phyloP scores from a whole-genome alignment of 1,140 invertebrate species.

The Microplitis demolitor region DNA sequence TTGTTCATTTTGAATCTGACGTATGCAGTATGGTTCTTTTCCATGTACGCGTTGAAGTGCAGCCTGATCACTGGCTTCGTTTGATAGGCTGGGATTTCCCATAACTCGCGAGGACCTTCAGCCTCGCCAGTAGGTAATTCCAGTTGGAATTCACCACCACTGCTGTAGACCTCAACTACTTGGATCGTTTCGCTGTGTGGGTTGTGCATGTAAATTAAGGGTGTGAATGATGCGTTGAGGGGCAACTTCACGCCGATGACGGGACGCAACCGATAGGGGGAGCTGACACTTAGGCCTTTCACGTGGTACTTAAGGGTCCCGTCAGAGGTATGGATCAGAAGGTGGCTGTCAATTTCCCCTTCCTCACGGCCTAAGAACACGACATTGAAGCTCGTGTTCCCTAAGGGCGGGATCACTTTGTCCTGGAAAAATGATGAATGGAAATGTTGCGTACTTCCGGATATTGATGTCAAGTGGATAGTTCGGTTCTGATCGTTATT shows the following conservation, averaged over 20 bases:
- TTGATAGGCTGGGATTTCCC: slow-evolving; percentile 90
- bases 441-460: slow-evolving; percentile 85
- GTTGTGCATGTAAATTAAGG: slow-evolving; percentile 92
- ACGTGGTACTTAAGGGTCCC: slow-evolving; percentile 86
- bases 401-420: slow-evolving; percentile 86
- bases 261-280: slow-evolving; percentile 87
- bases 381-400: slow-evolving; percentile 94
- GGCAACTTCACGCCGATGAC: slow-evolving; percentile 89
- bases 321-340: slow-evolving; percentile 92
- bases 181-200: slow-evolving; percentile 67
- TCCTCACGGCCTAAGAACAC: slow-evolving; percentile 91
- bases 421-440: slow-evolving; percentile 92
- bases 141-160: slow-evolving; percentile 88
- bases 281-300: slow-evolving; percentile 80
- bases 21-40: slow-evolving; percentile 83
- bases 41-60: slow-evolving; percentile 74
- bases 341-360: slow-evolving; percentile 83
- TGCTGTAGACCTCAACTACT: slow-evolving; percentile 89
- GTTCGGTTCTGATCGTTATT: slow-evolving; percentile 78
- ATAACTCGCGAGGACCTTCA: slow-evolving; percentile 80
- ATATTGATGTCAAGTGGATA: slow-evolving; percentile 84
- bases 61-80: slow-evolving; percentile 88
- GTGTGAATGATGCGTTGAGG: slow-evolving; percentile 87
- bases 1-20: slow-evolving; percentile 79
- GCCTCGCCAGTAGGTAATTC: slow-evolving; percentile 81